phyloP scores from a whole-genome alignment of 2,113 vertebrate species.

The Bettongia penicillata region DNA sequence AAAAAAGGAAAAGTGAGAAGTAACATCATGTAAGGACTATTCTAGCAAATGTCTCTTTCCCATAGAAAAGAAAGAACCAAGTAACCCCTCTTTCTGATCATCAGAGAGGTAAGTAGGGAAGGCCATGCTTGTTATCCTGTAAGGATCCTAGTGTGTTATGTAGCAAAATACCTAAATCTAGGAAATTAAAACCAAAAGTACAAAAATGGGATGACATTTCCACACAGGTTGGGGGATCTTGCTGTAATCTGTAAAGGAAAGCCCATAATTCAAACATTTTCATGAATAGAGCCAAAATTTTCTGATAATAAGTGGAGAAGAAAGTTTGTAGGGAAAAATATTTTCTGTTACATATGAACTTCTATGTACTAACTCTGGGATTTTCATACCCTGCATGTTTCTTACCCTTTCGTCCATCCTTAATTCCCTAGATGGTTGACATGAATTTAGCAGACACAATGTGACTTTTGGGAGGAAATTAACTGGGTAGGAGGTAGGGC shows the following conservation, averaged over 20 bases:
- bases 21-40: slow-evolving; percentile 42
- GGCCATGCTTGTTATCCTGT: background rate
- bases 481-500: background rate
- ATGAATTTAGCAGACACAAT: background rate
- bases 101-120: background rate
- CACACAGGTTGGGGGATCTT: background rate
- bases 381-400: background rate
- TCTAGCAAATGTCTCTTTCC: slow-evolving; percentile 55
- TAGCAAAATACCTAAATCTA: background rate
- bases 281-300: background rate
- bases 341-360: background rate
- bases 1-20: slow-evolving; percentile 42
- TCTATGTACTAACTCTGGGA: background rate
- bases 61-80: background rate
- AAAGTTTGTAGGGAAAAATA: background rate
- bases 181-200: background rate
- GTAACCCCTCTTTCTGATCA: background rate
- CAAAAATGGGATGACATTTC: background rate
- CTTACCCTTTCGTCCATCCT: background rate
- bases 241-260: background rate
- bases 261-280: background rate
- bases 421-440: background rate
- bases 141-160: background rate
- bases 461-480: background rate
- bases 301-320: background rate